phyloP scores from a whole-genome alignment of 64 coral and sea anemone genomes.

The Platygyra sinensis region DNA sequence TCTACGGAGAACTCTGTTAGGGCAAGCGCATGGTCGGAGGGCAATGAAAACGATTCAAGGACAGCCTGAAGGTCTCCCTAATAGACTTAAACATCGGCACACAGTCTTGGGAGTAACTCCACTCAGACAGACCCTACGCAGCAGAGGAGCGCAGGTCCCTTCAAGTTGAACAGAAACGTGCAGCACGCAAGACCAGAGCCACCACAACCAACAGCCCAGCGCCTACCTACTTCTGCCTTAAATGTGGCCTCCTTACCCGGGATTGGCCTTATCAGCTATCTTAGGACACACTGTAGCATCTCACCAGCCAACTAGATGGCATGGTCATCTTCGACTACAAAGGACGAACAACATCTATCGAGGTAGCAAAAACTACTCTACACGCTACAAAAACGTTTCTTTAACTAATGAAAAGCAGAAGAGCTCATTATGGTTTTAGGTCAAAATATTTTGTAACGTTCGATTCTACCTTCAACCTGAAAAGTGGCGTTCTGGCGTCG shows the following conservation, averaged over 20 bases:
- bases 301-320: not conserved
- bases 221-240: not conserved
- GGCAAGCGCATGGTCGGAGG: not conserved
- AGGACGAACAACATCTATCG: no score
- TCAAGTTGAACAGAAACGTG: not conserved
- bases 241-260: not conserved
- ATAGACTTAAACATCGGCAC: not conserved
- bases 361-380: no score
- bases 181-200: not conserved
- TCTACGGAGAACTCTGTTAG: no score
- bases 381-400: no score
- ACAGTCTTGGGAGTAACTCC: not conserved
- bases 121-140: not conserved
- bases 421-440: no score
- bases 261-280: not conserved
- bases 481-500: no score
- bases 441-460: no score
- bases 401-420: no score
- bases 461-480: no score
- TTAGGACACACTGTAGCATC: not conserved
- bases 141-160: not conserved
- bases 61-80: constrained; percentile 5
- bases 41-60: constrained; percentile 24
- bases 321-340: not conserved
- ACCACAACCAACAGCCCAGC: not conserved